Conservation (phyloP, 2,888 invertebrate genomes). For the Scrobipalpa atriplicella region DNA sequence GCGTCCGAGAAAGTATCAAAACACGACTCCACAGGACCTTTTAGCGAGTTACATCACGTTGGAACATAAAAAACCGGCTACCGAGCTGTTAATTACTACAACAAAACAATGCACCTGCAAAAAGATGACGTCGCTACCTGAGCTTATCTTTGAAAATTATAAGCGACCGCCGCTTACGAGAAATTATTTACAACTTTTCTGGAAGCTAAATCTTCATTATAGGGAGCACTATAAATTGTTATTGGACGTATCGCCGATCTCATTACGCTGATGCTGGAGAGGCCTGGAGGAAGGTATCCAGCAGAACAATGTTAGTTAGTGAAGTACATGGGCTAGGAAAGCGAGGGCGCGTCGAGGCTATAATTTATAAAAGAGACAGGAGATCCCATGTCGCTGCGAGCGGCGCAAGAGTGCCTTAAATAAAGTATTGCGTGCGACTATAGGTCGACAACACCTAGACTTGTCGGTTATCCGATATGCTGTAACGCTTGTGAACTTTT, state of each 20-base stretch:
- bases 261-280: constrained; percentile 49
- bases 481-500: constrained; percentile 59
- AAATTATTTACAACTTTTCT: constrained; percentile 45
- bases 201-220: constrained; percentile 77
- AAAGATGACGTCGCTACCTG: constrained; percentile 60
- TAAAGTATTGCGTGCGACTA: constrained; percentile 61
- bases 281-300: constrained; percentile 34
- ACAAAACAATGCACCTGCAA: constrained; percentile 43
- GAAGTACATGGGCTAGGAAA: constrained; percentile 28
- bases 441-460: constrained; percentile 39
- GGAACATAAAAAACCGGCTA: constrained; percentile 32
- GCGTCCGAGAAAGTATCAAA: constrained; percentile 12
- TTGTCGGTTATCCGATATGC: constrained; percentile 62
- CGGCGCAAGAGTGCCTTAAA: constrained; percentile 46
- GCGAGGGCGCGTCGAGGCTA: constrained; percentile 50
- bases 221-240: constrained; percentile 62
- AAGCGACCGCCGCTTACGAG: constrained; percentile 58
- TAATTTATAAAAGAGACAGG: constrained; percentile 66
- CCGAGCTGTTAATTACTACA: constrained; percentile 39
- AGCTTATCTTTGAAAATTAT: constrained; percentile 68
- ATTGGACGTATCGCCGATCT: constrained; percentile 66
- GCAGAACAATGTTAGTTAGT: constrained; percentile 28
- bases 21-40: constrained; percentile 28
- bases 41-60: constrained; percentile 31
- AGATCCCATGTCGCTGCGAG: constrained; percentile 60